Percentiles rank a stretch among this genome's conserved stretches.
phyloP scores from a whole-genome alignment of 92 coral and sea anemone species.

The Siderastrea siderea region DNA sequence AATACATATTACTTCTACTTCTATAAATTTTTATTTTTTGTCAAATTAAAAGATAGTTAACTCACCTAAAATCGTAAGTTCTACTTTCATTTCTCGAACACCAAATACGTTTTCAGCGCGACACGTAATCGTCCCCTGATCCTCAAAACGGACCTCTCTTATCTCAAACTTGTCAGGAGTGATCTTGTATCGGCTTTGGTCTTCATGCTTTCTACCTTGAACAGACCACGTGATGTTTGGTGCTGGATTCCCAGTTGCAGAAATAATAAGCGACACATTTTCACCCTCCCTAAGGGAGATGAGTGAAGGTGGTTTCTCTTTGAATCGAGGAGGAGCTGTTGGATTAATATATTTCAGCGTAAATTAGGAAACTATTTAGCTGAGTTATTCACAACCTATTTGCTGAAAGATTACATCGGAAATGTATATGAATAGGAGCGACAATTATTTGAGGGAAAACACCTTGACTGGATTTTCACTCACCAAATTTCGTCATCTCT shows the following conservation, averaged over 20 bases:
- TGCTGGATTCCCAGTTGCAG: constrained; percentile 43
- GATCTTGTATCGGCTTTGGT: constrained; percentile 4
- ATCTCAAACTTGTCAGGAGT: constrained; percentile 32
- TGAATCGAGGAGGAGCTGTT: constrained; percentile 48
- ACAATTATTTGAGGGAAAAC: neutral
- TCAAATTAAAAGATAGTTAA: neutral
- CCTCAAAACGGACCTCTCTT: constrained; percentile 26
- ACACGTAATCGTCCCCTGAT: constrained; percentile 44
- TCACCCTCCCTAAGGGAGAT: constrained; percentile 38
- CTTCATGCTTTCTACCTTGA: neutral
- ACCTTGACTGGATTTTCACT: neutral
- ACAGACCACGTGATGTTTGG: constrained; percentile 60
- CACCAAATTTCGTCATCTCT: neutral
- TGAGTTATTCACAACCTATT: too few relatives aligned
- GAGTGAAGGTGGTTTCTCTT: constrained; percentile 22
- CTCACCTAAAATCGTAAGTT: constrained; percentile 54
- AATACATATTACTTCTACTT: too few relatives aligned
- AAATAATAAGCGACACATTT: constrained; percentile 36
- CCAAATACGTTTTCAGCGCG: constrained; percentile 46
- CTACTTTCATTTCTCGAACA: constrained; percentile 10
- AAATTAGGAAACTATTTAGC: too few relatives aligned
- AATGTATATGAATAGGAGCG: too few relatives aligned
- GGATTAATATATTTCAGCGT: neutral
- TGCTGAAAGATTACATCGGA: too few relatives aligned
- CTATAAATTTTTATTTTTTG: too few relatives aligned